Base-by-base conservation (phyloP, 1,140 invertebrate species). In the Watersipora subatra region DNA sequence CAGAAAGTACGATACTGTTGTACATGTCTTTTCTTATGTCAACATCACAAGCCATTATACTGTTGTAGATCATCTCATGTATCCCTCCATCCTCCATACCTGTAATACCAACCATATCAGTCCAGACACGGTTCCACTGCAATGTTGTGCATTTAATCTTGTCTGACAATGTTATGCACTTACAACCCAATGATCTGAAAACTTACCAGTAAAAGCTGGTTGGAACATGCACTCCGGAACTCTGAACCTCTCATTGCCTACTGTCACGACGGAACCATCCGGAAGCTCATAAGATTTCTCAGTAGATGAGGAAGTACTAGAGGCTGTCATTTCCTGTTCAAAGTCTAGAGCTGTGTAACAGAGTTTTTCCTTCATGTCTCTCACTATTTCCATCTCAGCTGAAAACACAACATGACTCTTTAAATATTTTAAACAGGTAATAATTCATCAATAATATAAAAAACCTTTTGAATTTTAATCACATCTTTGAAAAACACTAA, bases 351-450 rank as follows among this genome's bases (percentile, higher is more conserved):
- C 91, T 57, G 93, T 89, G 76, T 92, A 92, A 84, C 90, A 92
- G 63, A 92, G 82, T 79, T 91, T 92, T 78, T 92, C 90, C 82
- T 92, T 82, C 24, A 78, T 76, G 62, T 76, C 74, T 29, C 73
- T 64, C 2, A 74, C 76, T 28, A 76, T 75, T 67, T 78, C 75
- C 28, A 69, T 61, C 64, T 76, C 75, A 55, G 74, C 92, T 56
- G 82, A 93, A 80, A 92, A 95, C n/a, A n/a, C n/a, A n/a, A n/a
- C n/a, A n/a, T n/a, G n/a, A n/a, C n/a, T n/a, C n/a, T n/a, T n/a
- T n/a, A n/a, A n/a, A n/a, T n/a, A n/a, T n/a, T 73, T 91, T 95
- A 87, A 95, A 95, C n/a, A 88, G 90, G 84, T 94, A 94, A n/a
- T n/a, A n/a, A n/a, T n/a, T n/a, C n/a, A 57, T 66, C 69, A 19